Conservation (phyloP, 1,140 invertebrate species). For the Adelges cooleyi region DNA sequence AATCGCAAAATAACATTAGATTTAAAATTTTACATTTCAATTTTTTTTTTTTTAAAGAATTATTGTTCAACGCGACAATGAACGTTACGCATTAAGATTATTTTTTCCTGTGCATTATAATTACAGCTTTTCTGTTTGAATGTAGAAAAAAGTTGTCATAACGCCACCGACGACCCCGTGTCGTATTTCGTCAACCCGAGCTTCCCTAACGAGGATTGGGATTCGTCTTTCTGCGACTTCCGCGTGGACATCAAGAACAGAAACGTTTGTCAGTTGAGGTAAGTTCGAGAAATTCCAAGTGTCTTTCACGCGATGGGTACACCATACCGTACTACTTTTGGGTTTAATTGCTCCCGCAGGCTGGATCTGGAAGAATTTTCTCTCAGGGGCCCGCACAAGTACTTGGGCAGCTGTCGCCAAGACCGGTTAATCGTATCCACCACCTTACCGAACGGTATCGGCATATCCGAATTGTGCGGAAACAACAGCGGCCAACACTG, state of each 20-base stretch:
- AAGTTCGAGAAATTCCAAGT: neutral
- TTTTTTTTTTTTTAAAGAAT: too few species aligned
- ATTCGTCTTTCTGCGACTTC: constrained; percentile 32
- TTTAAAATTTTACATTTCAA: too few species aligned
- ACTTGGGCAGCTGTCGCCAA: constrained; percentile 31
- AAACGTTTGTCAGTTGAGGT: constrained; percentile 32
- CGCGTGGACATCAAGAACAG: constrained; percentile 31
- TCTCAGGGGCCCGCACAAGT: constrained; percentile 31
- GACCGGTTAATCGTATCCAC: constrained; percentile 32
- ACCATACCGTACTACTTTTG: too few species aligned
- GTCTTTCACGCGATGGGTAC: neutral
- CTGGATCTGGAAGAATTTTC: constrained; percentile 34
- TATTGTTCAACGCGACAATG: too few species aligned
- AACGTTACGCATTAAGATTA: too few species aligned
- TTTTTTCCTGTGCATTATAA: too few species aligned
- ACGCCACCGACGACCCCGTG: constrained; percentile 29
- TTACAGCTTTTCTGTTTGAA: too few species aligned
- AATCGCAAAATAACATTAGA: too few species aligned
- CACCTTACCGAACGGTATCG: constrained; percentile 31
- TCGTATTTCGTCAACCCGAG: constrained; percentile 33
- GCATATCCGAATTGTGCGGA: constrained; percentile 33
- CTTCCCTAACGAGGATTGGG: constrained; percentile 29
- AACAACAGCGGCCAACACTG: constrained; percentile 33
- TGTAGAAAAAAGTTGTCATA: constrained; percentile 32
- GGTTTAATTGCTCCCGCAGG: neutral